phyloP scores from a whole-genome alignment of 2,797 vertebrate species.

The Sebastes glaucus region DNA sequence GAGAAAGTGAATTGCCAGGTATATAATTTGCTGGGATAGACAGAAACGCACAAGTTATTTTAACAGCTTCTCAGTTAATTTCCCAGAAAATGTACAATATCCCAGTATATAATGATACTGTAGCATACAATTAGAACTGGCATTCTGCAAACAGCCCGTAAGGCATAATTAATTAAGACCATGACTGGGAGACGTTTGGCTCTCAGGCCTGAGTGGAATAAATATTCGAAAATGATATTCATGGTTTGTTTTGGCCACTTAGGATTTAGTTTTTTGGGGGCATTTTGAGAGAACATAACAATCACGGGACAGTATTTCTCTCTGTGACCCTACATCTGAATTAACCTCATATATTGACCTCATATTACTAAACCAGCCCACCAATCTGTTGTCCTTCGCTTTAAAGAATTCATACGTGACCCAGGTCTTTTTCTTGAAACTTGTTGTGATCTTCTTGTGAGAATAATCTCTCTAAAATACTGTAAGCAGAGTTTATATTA shows the following conservation, averaged over 20 bases:
- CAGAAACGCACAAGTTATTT: neutral
- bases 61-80: neutral
- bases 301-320: neutral
- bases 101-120: neutral
- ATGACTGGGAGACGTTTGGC: neutral
- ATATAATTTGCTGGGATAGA: neutral
- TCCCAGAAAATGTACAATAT: neutral
- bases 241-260: neutral
- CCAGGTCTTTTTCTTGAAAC: neutral
- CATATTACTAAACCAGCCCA: neutral
- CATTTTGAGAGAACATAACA: neutral
- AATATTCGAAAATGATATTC: neutral
- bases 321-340: neutral
- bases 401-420: neutral
- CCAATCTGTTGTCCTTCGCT: neutral
- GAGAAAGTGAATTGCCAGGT: neutral
- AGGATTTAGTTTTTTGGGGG: neutral
- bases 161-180: neutral
- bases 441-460: neutral
- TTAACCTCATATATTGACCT: neutral
- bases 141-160: neutral
- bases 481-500: neutral
- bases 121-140: neutral
- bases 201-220: neutral
- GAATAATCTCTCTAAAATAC: neutral